Evolutionary conservation across 2,888 invertebrate species (phyloP).

Genomic region (Harpalus rufipes): DNA sequence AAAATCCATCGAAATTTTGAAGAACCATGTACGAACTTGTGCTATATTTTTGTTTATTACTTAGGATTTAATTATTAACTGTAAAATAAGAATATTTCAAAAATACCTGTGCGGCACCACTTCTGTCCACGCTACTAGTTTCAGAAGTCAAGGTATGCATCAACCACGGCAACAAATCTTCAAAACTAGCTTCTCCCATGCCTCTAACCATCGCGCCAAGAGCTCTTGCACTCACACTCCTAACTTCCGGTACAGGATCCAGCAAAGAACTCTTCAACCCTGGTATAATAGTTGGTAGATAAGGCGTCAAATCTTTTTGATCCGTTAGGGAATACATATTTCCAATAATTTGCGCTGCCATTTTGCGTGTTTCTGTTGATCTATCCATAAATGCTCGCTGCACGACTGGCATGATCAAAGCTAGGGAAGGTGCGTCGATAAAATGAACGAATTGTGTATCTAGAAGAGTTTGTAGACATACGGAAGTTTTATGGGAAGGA

Average conservation of each 20-base stretch:
- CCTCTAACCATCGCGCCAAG: slow-evolving; percentile 98
- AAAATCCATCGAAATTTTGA: no score
- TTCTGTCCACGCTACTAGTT: slow-evolving; percentile 95
- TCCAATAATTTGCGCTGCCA: slow-evolving; percentile 99
- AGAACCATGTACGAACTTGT: no score
- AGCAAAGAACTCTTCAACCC: slow-evolving; percentile 96
- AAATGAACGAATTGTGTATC: slow-evolving; percentile 99
- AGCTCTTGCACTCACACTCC: slow-evolving; percentile 96
- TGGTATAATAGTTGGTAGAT: slow-evolving; percentile 96
- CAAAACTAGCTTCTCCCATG: slow-evolving; percentile 97
- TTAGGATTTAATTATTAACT: no score
- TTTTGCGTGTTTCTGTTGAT: slow-evolving; percentile 98
- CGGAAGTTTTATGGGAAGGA: slow-evolving; percentile 96
- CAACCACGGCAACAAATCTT: slow-evolving; percentile 97
- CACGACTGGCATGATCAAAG: slow-evolving; percentile 99
- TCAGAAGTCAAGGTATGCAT: slow-evolving; percentile 98
- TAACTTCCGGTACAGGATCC: slow-evolving; percentile 98
- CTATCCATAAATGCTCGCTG: slow-evolving; percentile 98
- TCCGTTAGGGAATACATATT: slow-evolving; percentile 99
- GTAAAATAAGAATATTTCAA: no score
- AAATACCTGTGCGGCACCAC: slow-evolving; percentile 88
- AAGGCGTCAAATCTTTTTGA: slow-evolving; percentile 98
- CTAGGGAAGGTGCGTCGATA: slow-evolving; percentile 98
- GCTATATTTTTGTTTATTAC: no score
- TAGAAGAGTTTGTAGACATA: slow-evolving; percentile 94